Evolutionary conservation across 2,113 vertebrate species (phyloP).

Genomic region (Diphyllodes magnificus): DNA sequence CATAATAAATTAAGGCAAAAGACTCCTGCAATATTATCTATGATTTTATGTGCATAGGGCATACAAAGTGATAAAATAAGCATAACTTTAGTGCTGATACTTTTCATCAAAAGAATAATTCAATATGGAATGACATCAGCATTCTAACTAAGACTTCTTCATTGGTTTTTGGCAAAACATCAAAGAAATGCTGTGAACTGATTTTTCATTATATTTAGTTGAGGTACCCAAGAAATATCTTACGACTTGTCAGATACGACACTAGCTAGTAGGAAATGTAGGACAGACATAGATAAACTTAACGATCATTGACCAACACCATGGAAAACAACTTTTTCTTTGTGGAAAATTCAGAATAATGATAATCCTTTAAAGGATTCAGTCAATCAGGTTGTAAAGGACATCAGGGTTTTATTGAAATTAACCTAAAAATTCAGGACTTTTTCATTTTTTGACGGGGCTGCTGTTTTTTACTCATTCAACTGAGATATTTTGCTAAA

Average conservation of each 20-base stretch:
- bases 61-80: not conserved
- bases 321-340: not conserved
- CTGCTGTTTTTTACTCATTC: not conserved
- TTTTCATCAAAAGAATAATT: conserved; percentile 35
- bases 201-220: not conserved
- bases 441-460: rapidly evolving
- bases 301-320: not conserved
- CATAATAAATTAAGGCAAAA: not conserved
- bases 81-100: not conserved
- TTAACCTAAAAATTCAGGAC: not conserved
- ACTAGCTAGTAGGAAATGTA: not conserved
- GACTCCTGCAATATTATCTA: not conserved
- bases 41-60: not conserved
- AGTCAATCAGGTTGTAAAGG: not conserved
- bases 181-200: not conserved
- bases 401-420: not conserved
- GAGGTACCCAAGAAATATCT: not conserved
- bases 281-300: not conserved
- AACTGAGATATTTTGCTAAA: not conserved
- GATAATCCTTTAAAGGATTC: not conserved
- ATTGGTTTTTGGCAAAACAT: not conserved
- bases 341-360: not conserved
- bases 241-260: not conserved
- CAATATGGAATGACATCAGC: not conserved
- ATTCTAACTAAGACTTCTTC: not conserved